phyloP scores from a whole-genome alignment of 2,113 vertebrate species.

The Indicator indicator region DNA sequence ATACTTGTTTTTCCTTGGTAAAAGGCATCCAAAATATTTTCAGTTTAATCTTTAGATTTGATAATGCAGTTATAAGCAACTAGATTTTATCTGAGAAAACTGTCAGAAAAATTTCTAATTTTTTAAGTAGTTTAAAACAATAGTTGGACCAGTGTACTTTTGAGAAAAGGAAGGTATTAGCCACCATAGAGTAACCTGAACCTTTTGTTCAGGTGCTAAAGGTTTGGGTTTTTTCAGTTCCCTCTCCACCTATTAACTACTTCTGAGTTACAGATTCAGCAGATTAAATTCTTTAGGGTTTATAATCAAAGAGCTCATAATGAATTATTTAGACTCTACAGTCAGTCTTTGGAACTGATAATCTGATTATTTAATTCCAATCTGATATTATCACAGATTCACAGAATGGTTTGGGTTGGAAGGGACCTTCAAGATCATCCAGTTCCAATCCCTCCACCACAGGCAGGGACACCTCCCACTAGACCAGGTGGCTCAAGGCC shows the following conservation, averaged over 20 bases:
- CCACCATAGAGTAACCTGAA: background rate
- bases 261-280: background rate
- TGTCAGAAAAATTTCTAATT: background rate
- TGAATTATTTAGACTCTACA: background rate
- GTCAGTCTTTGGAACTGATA: background rate
- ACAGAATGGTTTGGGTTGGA: too few species aligned
- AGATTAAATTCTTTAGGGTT: background rate
- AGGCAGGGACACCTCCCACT: too few species aligned
- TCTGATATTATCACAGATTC: background rate
- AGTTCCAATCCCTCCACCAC: too few species aligned
- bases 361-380: background rate
- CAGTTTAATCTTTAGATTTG: background rate
- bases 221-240: background rate
- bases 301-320: background rate
- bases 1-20: background rate
- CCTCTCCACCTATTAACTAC: background rate
- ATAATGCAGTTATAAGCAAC: background rate
- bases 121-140: background rate
- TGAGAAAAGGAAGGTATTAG: background rate
- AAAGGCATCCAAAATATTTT: background rate
- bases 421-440: too few species aligned
- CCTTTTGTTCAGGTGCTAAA: background rate
- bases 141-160: background rate
- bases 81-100: background rate
- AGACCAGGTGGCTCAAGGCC: too few species aligned